Evolutionary conservation across 2,888 invertebrate species (phyloP).

Genomic region (Folsomia manolachei): DNA sequence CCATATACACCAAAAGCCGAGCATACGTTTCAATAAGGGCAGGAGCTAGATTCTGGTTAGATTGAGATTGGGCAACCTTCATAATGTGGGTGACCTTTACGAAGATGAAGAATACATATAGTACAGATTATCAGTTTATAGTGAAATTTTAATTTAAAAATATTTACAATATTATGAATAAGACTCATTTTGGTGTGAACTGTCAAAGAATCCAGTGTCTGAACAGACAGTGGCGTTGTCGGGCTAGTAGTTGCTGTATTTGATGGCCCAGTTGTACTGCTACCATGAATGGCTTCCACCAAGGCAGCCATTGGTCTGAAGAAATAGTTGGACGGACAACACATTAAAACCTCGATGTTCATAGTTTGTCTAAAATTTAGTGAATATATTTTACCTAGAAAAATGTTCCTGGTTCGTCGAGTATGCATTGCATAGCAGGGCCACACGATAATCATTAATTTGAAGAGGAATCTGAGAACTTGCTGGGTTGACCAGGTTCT

Average conservation of each 20-base stretch:
- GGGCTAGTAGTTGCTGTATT: constrained; percentile 59
- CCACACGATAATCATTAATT: constrained; percentile 86
- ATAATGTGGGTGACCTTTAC: constrained; percentile 90
- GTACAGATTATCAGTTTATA: too few relatives aligned
- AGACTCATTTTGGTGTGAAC: constrained; percentile 94
- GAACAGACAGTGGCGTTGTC: constrained; percentile 85
- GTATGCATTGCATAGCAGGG: constrained; percentile 90
- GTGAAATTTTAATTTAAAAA: too few relatives aligned
- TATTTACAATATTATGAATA: constrained; percentile 77
- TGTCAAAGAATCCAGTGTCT: constrained; percentile 86
- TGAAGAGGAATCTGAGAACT: constrained; percentile 59
- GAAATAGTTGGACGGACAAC: neutral
- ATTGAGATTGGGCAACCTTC: constrained; percentile 82
- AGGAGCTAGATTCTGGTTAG: constrained; percentile 74
- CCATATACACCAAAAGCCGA: constrained; percentile 86
- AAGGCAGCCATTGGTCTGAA: constrained; percentile 83
- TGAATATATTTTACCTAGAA: constrained; percentile 54
- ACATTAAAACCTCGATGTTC: neutral
- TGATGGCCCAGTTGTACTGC: constrained; percentile 21
- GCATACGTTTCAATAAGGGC: constrained; percentile 94
- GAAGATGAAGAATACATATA: too few relatives aligned
- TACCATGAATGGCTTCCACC: constrained; percentile 77
- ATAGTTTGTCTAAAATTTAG: neutral
- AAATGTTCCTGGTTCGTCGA: constrained; percentile 90
- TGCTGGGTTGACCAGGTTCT: constrained; percentile 44